A percentile compares a stretch with the other conserved stretches of the same genome.
Conservation (phyloP, 2,113 vertebrate species). For the Centropristis striata region DNA sequence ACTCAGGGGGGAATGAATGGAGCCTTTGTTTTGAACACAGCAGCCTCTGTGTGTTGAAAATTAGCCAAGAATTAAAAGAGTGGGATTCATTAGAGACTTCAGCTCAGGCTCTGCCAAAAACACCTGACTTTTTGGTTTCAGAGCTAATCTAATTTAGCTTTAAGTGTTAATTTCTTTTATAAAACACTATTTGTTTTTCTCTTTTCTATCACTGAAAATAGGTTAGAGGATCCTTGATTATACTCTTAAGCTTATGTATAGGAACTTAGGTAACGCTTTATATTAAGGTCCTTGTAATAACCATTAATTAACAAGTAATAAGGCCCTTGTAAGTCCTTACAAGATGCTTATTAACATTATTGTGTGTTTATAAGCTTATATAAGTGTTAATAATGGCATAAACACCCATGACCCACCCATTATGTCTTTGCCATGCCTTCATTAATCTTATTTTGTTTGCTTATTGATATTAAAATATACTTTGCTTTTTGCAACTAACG, state of each 20-base stretch:
- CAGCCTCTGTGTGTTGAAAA: slow-evolving; percentile 66
- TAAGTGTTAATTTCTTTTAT: background rate
- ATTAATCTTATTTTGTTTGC: too few relatives aligned
- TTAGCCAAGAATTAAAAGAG: slow-evolving; percentile 64
- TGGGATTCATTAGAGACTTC: slow-evolving; percentile 38
- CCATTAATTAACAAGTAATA: too few relatives aligned
- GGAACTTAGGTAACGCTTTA: too few relatives aligned
- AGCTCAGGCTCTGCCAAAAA: slow-evolving; percentile 27
- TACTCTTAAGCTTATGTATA: background rate
- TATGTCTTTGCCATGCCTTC: too few relatives aligned
- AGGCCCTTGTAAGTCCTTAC: too few relatives aligned
- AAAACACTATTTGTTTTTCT: background rate
- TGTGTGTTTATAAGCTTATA: too few relatives aligned
- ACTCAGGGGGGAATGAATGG: slow-evolving; percentile 64
- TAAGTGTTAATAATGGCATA: too few relatives aligned
- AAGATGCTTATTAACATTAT: too few relatives aligned
- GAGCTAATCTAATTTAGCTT: slow-evolving; percentile 10
- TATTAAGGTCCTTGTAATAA: too few relatives aligned
- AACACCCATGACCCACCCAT: too few relatives aligned
- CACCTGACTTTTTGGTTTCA: slow-evolving; percentile 31
- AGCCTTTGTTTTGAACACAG: slow-evolving; percentile 70
- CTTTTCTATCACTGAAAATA: background rate
- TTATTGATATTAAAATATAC: too few relatives aligned
- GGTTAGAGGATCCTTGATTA: background rate
- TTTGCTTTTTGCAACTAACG: too few relatives aligned